Evolutionary conservation across 1,140 invertebrate species (phyloP).

Genomic region (Scaptomyza montana): DNA sequence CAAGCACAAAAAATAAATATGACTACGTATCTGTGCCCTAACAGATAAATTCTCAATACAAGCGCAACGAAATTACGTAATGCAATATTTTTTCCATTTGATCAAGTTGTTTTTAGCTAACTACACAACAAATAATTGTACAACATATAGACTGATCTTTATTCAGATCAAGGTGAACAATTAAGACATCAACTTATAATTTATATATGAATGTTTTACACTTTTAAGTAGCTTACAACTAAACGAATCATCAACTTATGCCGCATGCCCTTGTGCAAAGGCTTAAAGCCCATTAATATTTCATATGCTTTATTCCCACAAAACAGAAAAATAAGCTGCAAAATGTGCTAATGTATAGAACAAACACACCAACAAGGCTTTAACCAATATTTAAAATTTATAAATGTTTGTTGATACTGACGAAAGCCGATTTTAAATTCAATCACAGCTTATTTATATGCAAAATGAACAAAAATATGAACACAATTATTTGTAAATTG

Average conservation of each 20-base stretch:
- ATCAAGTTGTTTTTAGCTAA: too few relatives aligned
- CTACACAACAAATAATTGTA: neutral
- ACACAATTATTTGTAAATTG: slow-evolving; percentile 16
- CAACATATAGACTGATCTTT: neutral
- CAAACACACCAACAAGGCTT: neutral
- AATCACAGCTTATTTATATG: neutral
- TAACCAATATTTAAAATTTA: neutral
- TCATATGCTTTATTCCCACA: slow-evolving; percentile 5
- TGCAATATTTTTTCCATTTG: slow-evolving; percentile 8
- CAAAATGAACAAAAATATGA: neutral
- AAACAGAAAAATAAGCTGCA: neutral
- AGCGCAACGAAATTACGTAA: neutral
- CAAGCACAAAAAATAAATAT: neutral
- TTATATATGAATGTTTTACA: neutral
- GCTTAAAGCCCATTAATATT: neutral
- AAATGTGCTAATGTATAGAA: slow-evolving; percentile 13
- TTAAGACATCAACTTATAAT: neutral
- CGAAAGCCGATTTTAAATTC: neutral
- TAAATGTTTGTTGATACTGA: neutral
- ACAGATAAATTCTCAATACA: neutral
- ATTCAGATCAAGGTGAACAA: neutral
- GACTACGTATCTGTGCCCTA: neutral
- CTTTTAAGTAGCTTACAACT: neutral
- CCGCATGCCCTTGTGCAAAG: neutral
- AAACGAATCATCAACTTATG: neutral